Percentiles rank a stretch among this genome's conserved stretches.
These are phyloP conservation scores for Scaptomyza graminum DNA, from an alignment of 1,140 invertebrate genomes.

Conservation along the genomic window DNA sequence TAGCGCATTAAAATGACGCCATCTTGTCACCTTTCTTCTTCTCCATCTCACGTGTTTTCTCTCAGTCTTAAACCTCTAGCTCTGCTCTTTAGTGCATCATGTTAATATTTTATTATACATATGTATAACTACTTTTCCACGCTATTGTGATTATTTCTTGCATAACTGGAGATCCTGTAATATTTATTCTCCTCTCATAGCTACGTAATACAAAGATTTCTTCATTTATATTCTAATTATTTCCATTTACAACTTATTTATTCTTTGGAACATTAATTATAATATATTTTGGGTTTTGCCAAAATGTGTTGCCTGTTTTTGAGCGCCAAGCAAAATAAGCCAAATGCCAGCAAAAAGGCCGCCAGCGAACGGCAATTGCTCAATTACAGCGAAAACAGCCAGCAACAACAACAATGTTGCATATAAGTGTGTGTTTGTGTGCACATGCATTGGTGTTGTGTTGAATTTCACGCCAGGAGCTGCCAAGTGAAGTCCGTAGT, in stretches of 20 bases:
- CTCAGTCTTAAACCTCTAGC: too few relatives aligned
- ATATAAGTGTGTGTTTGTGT: neutral
- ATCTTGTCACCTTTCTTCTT: neutral
- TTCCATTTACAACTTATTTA: too few relatives aligned
- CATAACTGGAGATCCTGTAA: too few relatives aligned
- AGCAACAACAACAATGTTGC: slow-evolving; percentile 30
- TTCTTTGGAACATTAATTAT: too few relatives aligned
- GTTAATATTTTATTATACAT: too few relatives aligned
- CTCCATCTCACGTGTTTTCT: neutral
- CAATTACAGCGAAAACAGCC: slow-evolving; percentile 68
- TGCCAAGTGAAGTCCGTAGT: slow-evolving; percentile 79
- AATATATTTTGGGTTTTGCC: neutral
- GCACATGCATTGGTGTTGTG: slow-evolving; percentile 59
- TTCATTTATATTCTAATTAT: too few relatives aligned
- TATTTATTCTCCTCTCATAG: too few relatives aligned
- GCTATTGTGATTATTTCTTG: too few relatives aligned
- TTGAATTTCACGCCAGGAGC: slow-evolving; percentile 78
- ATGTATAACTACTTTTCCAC: too few relatives aligned
- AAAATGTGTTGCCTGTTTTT: slow-evolving; percentile 68
- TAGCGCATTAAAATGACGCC: neutral
- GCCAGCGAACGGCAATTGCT: slow-evolving; percentile 69
- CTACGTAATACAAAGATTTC: too few relatives aligned
- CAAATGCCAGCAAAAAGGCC: slow-evolving; percentile 30
- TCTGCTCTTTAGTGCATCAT: too few relatives aligned
- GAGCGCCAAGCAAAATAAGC: slow-evolving; percentile 55